Percentiles rank a stretch among this genome's conserved stretches.
These are phyloP conservation scores for Cottus gobio DNA, from an alignment of 2,113 vertebrate genomes.

Conservation along the genomic window DNA sequence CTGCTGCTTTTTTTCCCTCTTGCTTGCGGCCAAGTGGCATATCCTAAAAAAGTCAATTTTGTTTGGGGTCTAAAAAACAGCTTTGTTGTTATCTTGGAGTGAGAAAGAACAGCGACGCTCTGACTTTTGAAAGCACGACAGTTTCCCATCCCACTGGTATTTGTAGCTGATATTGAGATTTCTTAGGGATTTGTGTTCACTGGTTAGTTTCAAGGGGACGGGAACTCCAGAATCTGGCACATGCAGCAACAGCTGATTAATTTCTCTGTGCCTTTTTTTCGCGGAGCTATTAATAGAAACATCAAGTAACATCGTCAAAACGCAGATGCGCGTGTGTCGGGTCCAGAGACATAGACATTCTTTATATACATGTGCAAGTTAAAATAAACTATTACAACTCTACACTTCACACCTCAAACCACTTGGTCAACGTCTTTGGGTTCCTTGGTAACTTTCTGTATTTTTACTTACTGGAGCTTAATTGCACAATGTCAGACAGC, in stretches of 20 bases:
- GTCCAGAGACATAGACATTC: no score
- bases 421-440: not conserved
- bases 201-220: no score
- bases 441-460: not conserved
- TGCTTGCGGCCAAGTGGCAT: not conserved
- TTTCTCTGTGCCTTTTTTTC: no score
- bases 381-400: no score
- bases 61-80: not conserved
- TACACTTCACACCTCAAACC: not conserved
- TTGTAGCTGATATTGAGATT: not conserved
- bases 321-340: no score
- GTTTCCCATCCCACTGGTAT: not conserved
- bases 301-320: no score
- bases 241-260: no score
- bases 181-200: no score
- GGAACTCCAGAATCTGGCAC: no score
- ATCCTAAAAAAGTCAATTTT: not conserved
- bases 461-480: not conserved
- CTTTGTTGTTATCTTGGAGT: not conserved
- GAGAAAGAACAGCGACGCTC: not conserved
- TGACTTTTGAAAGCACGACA: not conserved
- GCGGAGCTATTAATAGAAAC: no score
- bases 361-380: no score
- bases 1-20: not conserved
- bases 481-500: not conserved